Evolutionary conservation across 2,797 vertebrate species (phyloP).

Genomic region (Hippocampus kuda): DNA sequence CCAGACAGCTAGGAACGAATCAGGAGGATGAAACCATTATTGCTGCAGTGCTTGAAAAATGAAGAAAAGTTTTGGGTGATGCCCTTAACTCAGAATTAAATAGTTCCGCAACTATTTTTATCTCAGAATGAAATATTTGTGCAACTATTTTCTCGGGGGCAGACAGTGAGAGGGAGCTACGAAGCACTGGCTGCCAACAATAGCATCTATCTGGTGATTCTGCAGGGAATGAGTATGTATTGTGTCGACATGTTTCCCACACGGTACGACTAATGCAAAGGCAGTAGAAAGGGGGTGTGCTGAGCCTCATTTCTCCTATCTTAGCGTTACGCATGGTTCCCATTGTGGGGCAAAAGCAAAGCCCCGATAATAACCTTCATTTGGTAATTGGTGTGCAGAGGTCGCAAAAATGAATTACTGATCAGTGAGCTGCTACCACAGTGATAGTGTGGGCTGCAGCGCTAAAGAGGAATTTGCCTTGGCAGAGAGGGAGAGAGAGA

Average conservation of each 20-base stretch:
- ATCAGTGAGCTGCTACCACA: slow-evolving; percentile 76
- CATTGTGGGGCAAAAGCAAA: slow-evolving; percentile 39
- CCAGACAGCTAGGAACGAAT: slow-evolving; percentile 13
- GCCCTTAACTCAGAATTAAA: background rate
- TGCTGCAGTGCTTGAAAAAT: background rate
- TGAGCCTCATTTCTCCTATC: slow-evolving; percentile 33
- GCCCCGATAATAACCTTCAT: slow-evolving; percentile 73
- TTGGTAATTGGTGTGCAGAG: slow-evolving; percentile 75
- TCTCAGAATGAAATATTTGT: background rate
- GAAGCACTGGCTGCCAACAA: background rate
- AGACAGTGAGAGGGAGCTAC: background rate
- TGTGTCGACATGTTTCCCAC: background rate
- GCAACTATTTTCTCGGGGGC: background rate
- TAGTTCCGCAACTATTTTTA: background rate
- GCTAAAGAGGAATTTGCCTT: slow-evolving; percentile 59
- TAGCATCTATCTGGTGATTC: background rate
- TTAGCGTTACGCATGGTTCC: slow-evolving; percentile 38
- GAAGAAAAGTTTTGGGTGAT: background rate
- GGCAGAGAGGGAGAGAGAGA: background rate
- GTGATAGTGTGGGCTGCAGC: slow-evolving; percentile 65
- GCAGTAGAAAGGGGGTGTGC: background rate
- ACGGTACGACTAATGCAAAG: background rate
- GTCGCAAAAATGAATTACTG: slow-evolving; percentile 79
- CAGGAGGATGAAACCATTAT: slow-evolving; percentile 6
- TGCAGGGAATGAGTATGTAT: slow-evolving; percentile 5